These are phyloP conservation scores for Chrysodeixis includens DNA, from an alignment of 2,888 invertebrate species.

Conservation along the genomic window DNA sequence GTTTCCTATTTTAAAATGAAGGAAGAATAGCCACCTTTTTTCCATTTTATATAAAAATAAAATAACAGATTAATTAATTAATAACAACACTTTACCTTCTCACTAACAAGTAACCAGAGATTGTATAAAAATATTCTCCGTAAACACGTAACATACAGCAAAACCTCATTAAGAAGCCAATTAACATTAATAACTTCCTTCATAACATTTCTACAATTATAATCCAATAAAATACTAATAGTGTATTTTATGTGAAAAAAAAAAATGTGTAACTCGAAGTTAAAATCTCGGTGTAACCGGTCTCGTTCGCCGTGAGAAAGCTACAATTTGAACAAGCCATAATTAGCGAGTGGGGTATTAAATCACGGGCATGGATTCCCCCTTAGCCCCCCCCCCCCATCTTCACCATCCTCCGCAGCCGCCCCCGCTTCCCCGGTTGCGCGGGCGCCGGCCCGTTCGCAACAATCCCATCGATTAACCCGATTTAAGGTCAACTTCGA, in stretches of 20 bases:
- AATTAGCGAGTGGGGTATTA: conserved; percentile 86
- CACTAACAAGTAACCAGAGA: background rate
- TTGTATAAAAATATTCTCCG: conserved; percentile 20
- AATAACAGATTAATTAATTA: no score
- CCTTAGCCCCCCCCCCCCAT: conserved; percentile 53
- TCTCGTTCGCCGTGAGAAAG: conserved; percentile 83
- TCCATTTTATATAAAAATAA: no score
- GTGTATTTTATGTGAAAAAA: conserved; percentile 53
- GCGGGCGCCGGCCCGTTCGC: conserved; percentile 57
- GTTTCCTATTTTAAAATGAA: no score
- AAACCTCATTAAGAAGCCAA: conserved; percentile 38
- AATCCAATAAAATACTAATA: conserved; percentile 56
- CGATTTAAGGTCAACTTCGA: conserved; percentile 72
- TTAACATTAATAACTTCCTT: conserved; percentile 58
- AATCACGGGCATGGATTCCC: conserved; percentile 79
- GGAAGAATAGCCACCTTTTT: no score
- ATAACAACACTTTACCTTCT: background rate
- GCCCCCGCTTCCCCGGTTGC: conserved; percentile 37
- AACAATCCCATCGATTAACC: conserved; percentile 60
- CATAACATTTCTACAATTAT: conserved; percentile 58
- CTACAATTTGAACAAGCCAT: conserved; percentile 88
- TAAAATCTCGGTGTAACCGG: conserved; percentile 61
- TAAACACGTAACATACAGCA: conserved; percentile 27
- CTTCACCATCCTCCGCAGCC: no score
- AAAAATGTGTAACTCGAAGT: conserved; percentile 45